Percentiles rank a stretch among this genome's conserved stretches.
Evolutionary conservation across 2,888 invertebrate species (phyloP).

Genomic region (Anthrax anthrax): DNA sequence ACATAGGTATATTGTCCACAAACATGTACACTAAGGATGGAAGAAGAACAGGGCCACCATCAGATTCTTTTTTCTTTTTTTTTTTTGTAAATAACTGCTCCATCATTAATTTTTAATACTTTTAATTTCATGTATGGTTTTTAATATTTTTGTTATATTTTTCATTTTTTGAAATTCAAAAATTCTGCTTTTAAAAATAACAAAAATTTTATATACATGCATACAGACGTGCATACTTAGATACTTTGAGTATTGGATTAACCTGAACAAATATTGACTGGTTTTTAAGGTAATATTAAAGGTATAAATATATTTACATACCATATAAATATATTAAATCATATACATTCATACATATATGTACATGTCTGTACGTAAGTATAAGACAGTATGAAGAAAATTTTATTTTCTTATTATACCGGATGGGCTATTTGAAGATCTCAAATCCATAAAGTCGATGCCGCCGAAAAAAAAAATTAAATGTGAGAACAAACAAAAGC

Average conservation of each 20-base stretch:
- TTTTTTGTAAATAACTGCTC: too few relatives aligned
- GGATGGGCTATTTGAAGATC: conserved; percentile 11
- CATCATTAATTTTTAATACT: conserved; percentile 3
- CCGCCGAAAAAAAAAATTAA: conserved; percentile 4
- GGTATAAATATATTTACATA: not conserved
- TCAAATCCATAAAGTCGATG: conserved; percentile 10
- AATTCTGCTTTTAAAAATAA: not conserved
- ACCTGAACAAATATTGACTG: conserved; percentile 13
- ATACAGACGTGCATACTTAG: not conserved
- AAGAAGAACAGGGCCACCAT: not conserved
- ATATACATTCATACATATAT: not conserved
- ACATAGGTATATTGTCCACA: too few relatives aligned
- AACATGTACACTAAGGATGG: too few relatives aligned
- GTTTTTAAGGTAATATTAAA: not conserved
- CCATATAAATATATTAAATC: too few relatives aligned
- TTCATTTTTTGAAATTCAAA: conserved; percentile 7
- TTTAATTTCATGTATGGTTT: not conserved
- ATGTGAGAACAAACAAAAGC: not conserved
- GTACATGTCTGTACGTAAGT: not conserved
- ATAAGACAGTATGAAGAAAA: not conserved
- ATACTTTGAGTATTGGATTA: conserved; percentile 12
- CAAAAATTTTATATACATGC: not conserved
- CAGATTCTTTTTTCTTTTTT: not conserved
- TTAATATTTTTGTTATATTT: not conserved
- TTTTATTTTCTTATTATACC: conserved; percentile 1